Evolutionary conservation across 2,888 invertebrate genomes (phyloP).

Genomic region (Omphaloscelis lunosa): DNA sequence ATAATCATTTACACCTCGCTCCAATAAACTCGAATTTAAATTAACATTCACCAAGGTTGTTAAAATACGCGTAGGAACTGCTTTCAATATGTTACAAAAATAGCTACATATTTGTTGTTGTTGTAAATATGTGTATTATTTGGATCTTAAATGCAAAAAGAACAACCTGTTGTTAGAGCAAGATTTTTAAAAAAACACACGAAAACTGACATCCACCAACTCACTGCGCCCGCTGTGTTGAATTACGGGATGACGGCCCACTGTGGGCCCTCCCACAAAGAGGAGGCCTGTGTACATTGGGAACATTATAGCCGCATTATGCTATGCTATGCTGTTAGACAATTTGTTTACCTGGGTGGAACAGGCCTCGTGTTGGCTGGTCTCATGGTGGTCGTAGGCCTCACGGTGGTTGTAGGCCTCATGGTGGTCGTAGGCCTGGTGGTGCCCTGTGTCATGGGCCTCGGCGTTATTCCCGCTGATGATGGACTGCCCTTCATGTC

Average conservation of each 20-base stretch:
- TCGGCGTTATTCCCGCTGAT: slow-evolving; percentile 71
- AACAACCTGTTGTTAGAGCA: background rate
- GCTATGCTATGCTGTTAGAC: background rate
- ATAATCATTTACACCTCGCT: background rate
- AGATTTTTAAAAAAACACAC: background rate
- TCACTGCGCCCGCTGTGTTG: too few relatives aligned
- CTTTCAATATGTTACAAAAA: slow-evolving; percentile 26
- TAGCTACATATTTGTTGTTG: background rate
- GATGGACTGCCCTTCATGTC: slow-evolving; percentile 81
- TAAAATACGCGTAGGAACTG: background rate
- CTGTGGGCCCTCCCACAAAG: background rate
- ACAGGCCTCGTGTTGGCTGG: slow-evolving; percentile 55
- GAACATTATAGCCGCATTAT: too few relatives aligned
- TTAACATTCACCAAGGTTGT: slow-evolving; percentile 1
- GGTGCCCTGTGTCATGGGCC: slow-evolving; percentile 70
- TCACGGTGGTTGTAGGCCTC: slow-evolving; percentile 50
- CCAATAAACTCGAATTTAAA: slow-evolving; percentile 1
- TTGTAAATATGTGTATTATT: background rate
- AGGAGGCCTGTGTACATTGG: background rate
- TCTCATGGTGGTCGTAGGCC: slow-evolving; percentile 57
- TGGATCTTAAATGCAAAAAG: background rate
- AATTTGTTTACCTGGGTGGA: slow-evolving; percentile 70
- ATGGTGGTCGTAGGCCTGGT: slow-evolving; percentile 67
- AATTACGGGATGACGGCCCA: too few relatives aligned
- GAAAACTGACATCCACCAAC: background rate